These are phyloP conservation scores for Chrysomela aeneicollis DNA, from an alignment of 2,888 invertebrate species.

Conservation along the genomic window DNA sequence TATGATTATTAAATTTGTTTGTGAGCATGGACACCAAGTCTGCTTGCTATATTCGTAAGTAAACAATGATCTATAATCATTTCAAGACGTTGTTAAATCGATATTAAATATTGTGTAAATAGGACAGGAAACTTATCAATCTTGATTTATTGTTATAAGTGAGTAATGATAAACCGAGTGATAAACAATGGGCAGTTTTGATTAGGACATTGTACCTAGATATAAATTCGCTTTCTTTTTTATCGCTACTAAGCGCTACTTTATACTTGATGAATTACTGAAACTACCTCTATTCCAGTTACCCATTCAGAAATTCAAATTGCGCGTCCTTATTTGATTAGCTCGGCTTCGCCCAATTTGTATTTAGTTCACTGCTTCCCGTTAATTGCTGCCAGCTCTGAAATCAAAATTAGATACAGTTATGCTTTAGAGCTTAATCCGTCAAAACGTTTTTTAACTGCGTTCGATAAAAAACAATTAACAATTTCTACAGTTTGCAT, in stretches of 20 bases:
- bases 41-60: neutral
- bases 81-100: neutral
- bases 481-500: too few species aligned
- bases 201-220: too few species aligned
- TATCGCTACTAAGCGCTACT: too few species aligned
- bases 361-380: neutral
- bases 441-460: too few species aligned
- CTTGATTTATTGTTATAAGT: neutral
- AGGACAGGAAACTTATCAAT: neutral
- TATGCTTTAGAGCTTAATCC: neutral
- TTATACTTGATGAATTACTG: neutral
- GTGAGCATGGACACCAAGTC: neutral
- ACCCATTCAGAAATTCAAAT: neutral
- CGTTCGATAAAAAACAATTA: too few species aligned
- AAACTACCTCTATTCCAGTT: neutral
- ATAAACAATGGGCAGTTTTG: too few species aligned
- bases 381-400: neutral
- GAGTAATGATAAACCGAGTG: too few species aligned
- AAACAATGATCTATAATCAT: neutral
- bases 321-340: neutral
- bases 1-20: slow-evolving; percentile 7
- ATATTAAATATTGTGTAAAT: neutral
- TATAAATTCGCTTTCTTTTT: too few species aligned
- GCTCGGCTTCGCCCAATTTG: neutral
- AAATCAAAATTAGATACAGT: neutral